Base-by-base conservation (phyloP, 1,140 invertebrate genomes). In the Halictus rubicundus region DNA sequence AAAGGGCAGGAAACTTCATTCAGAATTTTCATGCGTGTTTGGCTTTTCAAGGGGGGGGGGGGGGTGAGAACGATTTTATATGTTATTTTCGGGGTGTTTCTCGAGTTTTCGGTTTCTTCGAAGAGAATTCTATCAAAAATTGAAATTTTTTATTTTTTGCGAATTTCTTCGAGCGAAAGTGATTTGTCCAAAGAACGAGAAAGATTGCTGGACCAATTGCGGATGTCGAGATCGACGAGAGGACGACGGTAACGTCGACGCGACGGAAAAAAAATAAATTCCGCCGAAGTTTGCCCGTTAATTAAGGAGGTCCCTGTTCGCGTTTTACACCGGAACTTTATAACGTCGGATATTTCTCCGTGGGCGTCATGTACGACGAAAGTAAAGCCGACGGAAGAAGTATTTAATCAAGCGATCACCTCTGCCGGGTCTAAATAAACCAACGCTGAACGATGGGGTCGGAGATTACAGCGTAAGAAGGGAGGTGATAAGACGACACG, bases 401-500 rank as follows among this genome's bases (percentile, higher is more conserved):
- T 88, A 89, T 89, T 90, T 89, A 89, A 89, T 90, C 89, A 89
- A 89, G 88, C 88, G 88, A 89, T 89, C 88, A 89, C 84, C 84
- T 84, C 81, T 42, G 84, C 68, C 60, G 80, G 78, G 71, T 88
- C 84, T 87, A 89, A 90, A 89, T 89, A 89, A 90, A 89, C 83
- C 88, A 89, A 82, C 81, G 83, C 85, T 89, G 88, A 90, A 89
- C 86, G 88, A 86, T 89, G 85, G 82, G 84, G 80, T 88, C 70
- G 86, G 72, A 88, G 86, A 88, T 88, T 88, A 87, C 78, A 82
- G 80, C 80, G 72, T 68, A 76, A 82, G 75, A 81, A 85, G 83
- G 69, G 81, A 82, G 82, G 80, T 84, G 86, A 88, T 87, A 88
- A 89, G 84, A 80, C 77, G 82, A 87, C 81, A 80, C 81, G 82